A percentile compares a stretch with the other conserved stretches of the same genome.
Conservation (phyloP, 1,140 invertebrate species). For the Tigriopus japonicus region DNA sequence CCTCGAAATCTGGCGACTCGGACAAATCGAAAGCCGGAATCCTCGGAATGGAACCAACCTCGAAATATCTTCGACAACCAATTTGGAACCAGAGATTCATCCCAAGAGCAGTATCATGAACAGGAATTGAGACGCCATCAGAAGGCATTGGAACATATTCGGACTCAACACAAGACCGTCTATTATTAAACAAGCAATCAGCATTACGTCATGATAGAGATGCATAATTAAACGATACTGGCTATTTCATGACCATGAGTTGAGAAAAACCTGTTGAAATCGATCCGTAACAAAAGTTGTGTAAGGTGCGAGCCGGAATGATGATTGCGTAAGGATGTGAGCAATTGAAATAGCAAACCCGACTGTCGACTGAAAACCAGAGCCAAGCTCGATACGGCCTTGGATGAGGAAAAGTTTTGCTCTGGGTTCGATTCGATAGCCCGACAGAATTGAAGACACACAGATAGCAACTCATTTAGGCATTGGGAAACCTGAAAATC, state of each 20-base stretch:
- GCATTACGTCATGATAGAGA: too few relatives aligned
- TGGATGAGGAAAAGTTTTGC: background rate
- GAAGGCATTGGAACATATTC: too few relatives aligned
- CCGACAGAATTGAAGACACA: background rate
- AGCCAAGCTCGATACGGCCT: background rate
- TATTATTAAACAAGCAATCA: too few relatives aligned
- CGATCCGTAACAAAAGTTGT: slow-evolving; percentile 4
- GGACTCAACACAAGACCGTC: too few relatives aligned
- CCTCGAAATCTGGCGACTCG: too few relatives aligned
- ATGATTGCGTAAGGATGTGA: background rate
- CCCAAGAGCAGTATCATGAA: too few relatives aligned
- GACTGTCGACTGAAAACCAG: background rate
- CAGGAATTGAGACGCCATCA: too few relatives aligned
- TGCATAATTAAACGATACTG: too few relatives aligned
- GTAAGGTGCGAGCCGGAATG: background rate
- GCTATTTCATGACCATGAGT: background rate
- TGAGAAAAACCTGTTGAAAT: slow-evolving; percentile 9
- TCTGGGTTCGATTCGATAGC: background rate
- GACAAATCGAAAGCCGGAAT: too few relatives aligned
- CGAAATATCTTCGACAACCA: too few relatives aligned
- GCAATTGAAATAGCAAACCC: background rate
- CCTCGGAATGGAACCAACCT: too few relatives aligned
- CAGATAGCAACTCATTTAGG: background rate
- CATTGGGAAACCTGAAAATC: background rate
- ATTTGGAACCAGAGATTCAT: too few relatives aligned